Base-by-base conservation (phyloP, 2,888 invertebrate genomes). In the Trichopria drosophilae region DNA sequence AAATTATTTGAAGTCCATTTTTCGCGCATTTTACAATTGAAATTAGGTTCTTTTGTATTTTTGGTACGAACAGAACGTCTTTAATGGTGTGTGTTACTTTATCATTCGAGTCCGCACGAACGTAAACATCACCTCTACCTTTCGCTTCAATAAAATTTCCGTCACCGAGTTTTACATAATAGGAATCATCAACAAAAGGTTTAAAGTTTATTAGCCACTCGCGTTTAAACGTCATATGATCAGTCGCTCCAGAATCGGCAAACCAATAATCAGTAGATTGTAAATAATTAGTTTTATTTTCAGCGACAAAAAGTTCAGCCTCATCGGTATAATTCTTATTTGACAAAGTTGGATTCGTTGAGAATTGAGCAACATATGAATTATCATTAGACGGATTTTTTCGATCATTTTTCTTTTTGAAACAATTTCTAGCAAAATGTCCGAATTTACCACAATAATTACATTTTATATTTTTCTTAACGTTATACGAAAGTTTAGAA, bases 391-490 rank as follows among this genome's bases (percentile, higher is more conserved):
- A 6, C 6, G 40, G 4, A 29, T 9, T 28, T 28, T 28, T n/a
- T 12, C 28, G 28, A 28, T 43, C 31, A 29, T 29, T 7, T 31
- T 22, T 34, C 22, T 32, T 43, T 23, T 52, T 29, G 13, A 16
- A 24, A 18, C 51, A 52, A 1, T 52, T 48, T 19, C 47, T 26
- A 16, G 39, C 52, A n/a, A 16, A 52, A 29, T 52, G 52, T 7
- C 53, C 48, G 19, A 18, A 32, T 12, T 29, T 45, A 32, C 35
- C 22, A 20, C 50, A 53, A 41, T 42, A 50, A 46, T 50, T 49
- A 36, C 53, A 53, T 18, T 29, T 49, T 7, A 26, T 40, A 15
- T 9, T 42, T 32, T 22, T 24, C 12, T 36, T 42, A 18, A 6
- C n/a, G 13, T 28, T 28, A 28, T 28, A 12, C 13, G 28, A 28